Evolutionary conservation across 2,797 vertebrate genomes (phyloP).

Genomic region (Gouania willdenowi): DNA sequence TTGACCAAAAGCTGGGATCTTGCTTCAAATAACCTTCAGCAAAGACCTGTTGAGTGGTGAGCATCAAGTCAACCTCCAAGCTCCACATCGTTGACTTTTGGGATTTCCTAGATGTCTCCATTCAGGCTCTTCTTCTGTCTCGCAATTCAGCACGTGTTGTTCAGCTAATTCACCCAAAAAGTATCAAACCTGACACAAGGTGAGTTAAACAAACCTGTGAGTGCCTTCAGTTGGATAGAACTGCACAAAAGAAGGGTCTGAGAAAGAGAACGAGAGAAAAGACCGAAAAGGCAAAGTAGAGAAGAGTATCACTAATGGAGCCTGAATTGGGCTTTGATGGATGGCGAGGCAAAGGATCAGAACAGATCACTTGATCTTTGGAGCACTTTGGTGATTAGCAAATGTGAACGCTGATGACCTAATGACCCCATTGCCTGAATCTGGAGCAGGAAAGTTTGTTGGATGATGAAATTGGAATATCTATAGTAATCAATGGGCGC

Average conservation of each 20-base stretch:
- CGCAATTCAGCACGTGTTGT: conserved; percentile 25
- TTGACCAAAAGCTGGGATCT: too few species aligned
- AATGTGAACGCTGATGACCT: conserved; percentile 43
- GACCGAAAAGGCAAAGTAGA: conserved; percentile 35
- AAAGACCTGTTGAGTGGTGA: too few species aligned
- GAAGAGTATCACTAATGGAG: conserved; percentile 43
- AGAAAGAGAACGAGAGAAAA: conserved; percentile 31
- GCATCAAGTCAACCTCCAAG: too few species aligned
- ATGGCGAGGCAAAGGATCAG: conserved; percentile 36
- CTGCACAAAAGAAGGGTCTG: conserved; percentile 19
- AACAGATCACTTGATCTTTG: conserved; percentile 48
- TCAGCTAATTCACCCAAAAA: conserved; percentile 44
- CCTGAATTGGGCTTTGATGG: conserved; percentile 45
- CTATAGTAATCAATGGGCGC: not conserved
- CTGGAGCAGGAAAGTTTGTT: conserved; percentile 23
- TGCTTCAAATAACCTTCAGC: too few species aligned
- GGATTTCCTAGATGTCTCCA: conserved; percentile 5
- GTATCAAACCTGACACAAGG: conserved; percentile 31
- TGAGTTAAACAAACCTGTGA: conserved; percentile 36
- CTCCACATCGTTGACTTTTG: too few species aligned
- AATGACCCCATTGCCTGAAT: conserved; percentile 24
- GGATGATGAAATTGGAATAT: not conserved
- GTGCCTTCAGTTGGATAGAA: conserved; percentile 41
- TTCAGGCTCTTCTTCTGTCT: conserved; percentile 28
- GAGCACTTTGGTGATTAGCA: conserved; percentile 42